Evolutionary conservation across 2,113 vertebrate species (phyloP).

Genomic region (Vidua macroura): DNA sequence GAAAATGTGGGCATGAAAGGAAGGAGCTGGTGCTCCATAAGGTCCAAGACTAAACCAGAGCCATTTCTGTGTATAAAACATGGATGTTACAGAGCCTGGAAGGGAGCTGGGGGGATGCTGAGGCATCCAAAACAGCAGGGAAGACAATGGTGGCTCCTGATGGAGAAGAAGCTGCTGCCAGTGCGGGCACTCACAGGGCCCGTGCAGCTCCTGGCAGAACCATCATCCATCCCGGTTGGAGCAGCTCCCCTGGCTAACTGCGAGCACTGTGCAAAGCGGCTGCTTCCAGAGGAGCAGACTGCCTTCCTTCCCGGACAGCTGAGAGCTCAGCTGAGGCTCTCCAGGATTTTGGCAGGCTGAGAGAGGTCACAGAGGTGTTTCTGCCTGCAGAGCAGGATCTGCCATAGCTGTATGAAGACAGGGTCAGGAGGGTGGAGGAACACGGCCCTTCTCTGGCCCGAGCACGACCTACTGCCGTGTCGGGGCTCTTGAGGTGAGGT

Average conservation of each 20-base stretch:
- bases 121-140: not conserved
- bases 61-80: not conserved
- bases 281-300: not conserved
- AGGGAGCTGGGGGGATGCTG: not conserved
- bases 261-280: fast-evolving
- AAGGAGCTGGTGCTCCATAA: not conserved
- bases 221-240: not conserved
- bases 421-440: not conserved
- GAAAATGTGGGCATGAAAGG: not conserved
- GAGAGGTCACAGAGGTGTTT: not conserved
- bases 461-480: fast-evolving
- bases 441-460: fast-evolving
- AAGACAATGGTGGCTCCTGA: not conserved
- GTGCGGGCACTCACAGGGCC: fast-evolving
- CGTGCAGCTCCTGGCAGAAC: not conserved
- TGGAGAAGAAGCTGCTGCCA: not conserved
- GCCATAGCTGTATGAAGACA: not conserved
- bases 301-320: not conserved
- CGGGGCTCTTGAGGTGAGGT: not conserved
- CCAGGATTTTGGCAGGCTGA: not conserved
- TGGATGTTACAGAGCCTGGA: not conserved
- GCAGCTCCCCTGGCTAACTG: fast-evolving
- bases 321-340: not conserved
- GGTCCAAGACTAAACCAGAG: not conserved
- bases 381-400: not conserved